Evolutionary conservation across 2,797 vertebrate species (phyloP).

Genomic region (Sandelia bainsii): DNA sequence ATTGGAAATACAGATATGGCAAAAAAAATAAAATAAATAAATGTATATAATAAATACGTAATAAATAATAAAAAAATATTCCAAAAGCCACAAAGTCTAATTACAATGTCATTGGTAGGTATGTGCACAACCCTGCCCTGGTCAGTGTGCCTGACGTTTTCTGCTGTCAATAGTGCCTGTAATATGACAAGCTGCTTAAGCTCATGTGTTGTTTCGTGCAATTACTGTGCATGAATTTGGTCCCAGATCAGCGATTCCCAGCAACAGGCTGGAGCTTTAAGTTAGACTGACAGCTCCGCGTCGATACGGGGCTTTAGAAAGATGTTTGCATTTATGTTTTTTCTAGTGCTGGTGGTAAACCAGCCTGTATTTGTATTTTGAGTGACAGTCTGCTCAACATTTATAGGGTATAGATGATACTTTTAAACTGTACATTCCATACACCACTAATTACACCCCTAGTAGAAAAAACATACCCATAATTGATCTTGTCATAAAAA

Average conservation of each 20-base stretch:
- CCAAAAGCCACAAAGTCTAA: too few relatives aligned
- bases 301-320: conserved; percentile 8
- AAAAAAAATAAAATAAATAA: too few relatives aligned
- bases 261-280: not conserved
- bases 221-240: not conserved
- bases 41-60: too few relatives aligned
- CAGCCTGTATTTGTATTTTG: conserved; percentile 28
- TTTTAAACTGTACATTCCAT: conserved; percentile 56
- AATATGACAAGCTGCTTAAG: not conserved
- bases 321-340: conserved; percentile 12
- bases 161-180: not conserved
- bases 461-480: conserved; percentile 45
- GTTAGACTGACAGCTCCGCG: not conserved
- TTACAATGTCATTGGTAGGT: too few relatives aligned
- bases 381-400: conserved; percentile 53
- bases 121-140: too few relatives aligned
- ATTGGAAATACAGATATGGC: too few relatives aligned
- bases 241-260: not conserved
- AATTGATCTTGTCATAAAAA: conserved; percentile 48
- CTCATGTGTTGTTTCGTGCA: not conserved
- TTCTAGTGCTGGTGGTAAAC: conserved; percentile 28
- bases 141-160: too few relatives aligned
- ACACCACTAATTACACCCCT: conserved; percentile 50
- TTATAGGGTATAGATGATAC: conserved; percentile 33
- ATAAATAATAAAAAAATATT: too few relatives aligned